Evolutionary conservation across 2,113 vertebrate genomes (phyloP).

Genomic region (Artemisiospiza belli): DNA sequence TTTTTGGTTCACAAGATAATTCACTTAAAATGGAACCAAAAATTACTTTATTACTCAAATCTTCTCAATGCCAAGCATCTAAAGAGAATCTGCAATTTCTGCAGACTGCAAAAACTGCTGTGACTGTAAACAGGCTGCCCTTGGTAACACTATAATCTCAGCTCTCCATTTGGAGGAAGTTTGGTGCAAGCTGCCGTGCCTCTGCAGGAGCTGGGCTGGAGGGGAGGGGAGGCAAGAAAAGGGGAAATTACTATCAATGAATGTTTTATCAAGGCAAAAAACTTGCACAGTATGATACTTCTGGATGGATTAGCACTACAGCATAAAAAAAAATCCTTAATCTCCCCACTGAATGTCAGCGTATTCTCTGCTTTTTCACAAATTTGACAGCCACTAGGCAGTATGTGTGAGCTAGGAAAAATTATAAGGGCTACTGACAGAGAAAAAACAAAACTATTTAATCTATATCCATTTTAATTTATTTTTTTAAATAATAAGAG

Average conservation of each 20-base stretch:
- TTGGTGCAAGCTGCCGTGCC: not conserved
- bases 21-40: not conserved
- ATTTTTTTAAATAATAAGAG: not conserved
- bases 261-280: slow-evolving; percentile 20
- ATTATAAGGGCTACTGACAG: not conserved
- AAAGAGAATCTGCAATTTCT: not conserved
- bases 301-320: not conserved
- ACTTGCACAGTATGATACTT: not conserved
- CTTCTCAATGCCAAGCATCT: not conserved
- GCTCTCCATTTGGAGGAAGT: not conserved
- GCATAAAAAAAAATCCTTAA: not conserved
- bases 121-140: not conserved
- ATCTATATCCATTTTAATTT: not conserved
- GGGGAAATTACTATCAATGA: not conserved
- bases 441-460: not conserved
- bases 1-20: not conserved
- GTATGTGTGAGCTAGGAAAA: not conserved
- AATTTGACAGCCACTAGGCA: not conserved
- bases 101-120: not conserved
- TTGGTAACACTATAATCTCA: not conserved
- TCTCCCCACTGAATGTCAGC: not conserved
- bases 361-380: not conserved
- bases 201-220: not conserved
- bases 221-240: not conserved
- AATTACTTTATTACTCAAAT: not conserved